Conservation (phyloP, 2,113 vertebrate genomes). For the Paradoxurus hermaphroditus region DNA sequence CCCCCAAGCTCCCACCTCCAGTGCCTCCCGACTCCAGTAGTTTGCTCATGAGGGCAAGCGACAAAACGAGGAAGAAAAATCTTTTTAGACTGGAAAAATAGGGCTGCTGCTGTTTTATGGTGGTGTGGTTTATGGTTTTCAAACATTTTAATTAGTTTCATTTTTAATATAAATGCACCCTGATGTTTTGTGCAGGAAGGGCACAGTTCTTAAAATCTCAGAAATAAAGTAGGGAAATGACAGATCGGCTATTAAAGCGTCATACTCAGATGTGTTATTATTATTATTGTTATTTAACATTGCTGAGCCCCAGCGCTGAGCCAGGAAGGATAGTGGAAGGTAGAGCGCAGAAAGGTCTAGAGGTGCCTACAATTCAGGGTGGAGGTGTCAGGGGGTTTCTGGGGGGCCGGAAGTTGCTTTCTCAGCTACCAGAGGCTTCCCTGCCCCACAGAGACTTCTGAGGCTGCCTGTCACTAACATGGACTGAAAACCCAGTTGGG, state of each 20-base stretch:
- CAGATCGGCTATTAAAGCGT: conserved; percentile 68
- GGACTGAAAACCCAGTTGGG: not conserved
- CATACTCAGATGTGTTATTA: conserved; percentile 68
- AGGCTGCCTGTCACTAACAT: not conserved
- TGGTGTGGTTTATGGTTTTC: conserved; percentile 71
- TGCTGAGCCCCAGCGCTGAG: conserved; percentile 46
- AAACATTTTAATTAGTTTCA: conserved; percentile 79
- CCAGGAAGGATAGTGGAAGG: not conserved
- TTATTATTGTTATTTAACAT: conserved; percentile 80
- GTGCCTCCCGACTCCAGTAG: not conserved
- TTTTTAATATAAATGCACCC: conserved; percentile 77
- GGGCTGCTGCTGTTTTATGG: conserved; percentile 68
- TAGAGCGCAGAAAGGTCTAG: not conserved
- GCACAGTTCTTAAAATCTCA: conserved; percentile 70
- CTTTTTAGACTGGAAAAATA: conserved; percentile 46
- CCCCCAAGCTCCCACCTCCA: not conserved
- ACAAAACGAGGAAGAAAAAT: conserved; percentile 54
- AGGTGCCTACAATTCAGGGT: not conserved
- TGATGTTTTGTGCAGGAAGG: conserved; percentile 75
- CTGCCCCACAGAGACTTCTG: not conserved
- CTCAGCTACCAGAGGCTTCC: not conserved
- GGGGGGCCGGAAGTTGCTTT: not conserved
- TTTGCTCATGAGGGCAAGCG: not conserved
- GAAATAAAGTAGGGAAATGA: conserved; percentile 69
- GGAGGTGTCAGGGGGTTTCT: fast-evolving